These are phyloP conservation scores for Phaonia tiefii DNA, from an alignment of 2,888 invertebrate genomes.

Conservation along the genomic window DNA sequence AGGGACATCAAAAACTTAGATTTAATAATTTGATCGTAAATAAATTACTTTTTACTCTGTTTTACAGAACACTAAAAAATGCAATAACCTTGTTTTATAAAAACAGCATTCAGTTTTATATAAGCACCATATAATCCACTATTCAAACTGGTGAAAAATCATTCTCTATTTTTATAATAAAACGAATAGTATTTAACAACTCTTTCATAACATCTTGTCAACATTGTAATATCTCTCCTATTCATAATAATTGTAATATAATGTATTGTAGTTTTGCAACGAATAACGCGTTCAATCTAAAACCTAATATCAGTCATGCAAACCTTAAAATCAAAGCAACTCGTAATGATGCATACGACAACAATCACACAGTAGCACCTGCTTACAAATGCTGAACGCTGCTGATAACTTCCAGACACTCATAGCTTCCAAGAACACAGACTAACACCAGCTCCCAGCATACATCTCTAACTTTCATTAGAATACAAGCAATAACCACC, in stretches of 20 bases:
- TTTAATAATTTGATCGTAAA: too few relatives aligned
- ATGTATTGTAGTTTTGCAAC: neutral
- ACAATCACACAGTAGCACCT: slow-evolving; percentile 5
- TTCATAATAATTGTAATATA: slow-evolving; percentile 2
- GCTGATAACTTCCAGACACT: neutral
- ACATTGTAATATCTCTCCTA: neutral
- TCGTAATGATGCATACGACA: slow-evolving; percentile 1
- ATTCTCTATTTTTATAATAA: too few relatives aligned
- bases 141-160: too few relatives aligned
- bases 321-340: neutral
- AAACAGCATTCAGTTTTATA: too few relatives aligned
- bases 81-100: too few relatives aligned
- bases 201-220: neutral
- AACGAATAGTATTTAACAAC: slow-evolving; percentile 9
- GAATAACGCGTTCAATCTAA: neutral
- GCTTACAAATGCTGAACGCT: slow-evolving; percentile 17
- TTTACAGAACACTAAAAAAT: too few relatives aligned
- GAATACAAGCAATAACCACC: slow-evolving; percentile 1
- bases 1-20: too few relatives aligned
- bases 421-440: neutral
- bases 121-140: too few relatives aligned
- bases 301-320: neutral
- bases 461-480: neutral
- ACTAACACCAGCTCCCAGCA: neutral
- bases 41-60: too few relatives aligned